phyloP scores from a whole-genome alignment of 2,888 invertebrate genomes.

The Helicoverpa assulta region DNA sequence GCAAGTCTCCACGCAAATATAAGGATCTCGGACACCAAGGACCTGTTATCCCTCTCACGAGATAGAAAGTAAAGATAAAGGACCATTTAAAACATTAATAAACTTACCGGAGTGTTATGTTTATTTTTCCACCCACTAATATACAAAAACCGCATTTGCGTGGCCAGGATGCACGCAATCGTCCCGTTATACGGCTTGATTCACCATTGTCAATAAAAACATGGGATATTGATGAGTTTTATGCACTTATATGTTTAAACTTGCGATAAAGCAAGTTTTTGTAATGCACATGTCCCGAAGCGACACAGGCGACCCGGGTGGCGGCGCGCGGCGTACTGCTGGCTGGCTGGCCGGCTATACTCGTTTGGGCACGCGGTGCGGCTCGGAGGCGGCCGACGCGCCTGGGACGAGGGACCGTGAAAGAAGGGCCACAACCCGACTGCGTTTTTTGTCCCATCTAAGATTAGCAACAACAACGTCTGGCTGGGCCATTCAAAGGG shows the following conservation, averaged over 20 bases:
- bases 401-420: slow-evolving; percentile 78
- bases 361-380: slow-evolving; percentile 57
- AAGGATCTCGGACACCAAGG: slow-evolving; percentile 59
- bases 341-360: slow-evolving; percentile 56
- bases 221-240: slow-evolving; percentile 71
- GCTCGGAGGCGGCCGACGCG: slow-evolving; percentile 68
- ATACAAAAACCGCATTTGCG: slow-evolving; percentile 81
- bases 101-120: slow-evolving; percentile 87
- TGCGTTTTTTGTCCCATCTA: slow-evolving; percentile 84
- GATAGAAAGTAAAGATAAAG: slow-evolving; percentile 64
- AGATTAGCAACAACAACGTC: slow-evolving; percentile 84
- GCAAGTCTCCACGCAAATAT: slow-evolving; percentile 20
- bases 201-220: slow-evolving; percentile 76
- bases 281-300: slow-evolving; percentile 61
- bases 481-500: slow-evolving; percentile 75
- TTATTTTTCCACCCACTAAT: slow-evolving; percentile 82
- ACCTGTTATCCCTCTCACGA: slow-evolving; percentile 50
- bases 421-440: slow-evolving; percentile 83
- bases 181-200: slow-evolving; percentile 72
- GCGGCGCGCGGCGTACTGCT: slow-evolving; percentile 82
- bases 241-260: slow-evolving; percentile 75
- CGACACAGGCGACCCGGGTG: slow-evolving; percentile 74
- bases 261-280: slow-evolving; percentile 75
- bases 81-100: slow-evolving; percentile 69
- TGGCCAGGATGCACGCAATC: slow-evolving; percentile 75